Evolutionary conservation across 2,113 vertebrate genomes (phyloP).

Genomic region (Epinephelus cyanopodus): DNA sequence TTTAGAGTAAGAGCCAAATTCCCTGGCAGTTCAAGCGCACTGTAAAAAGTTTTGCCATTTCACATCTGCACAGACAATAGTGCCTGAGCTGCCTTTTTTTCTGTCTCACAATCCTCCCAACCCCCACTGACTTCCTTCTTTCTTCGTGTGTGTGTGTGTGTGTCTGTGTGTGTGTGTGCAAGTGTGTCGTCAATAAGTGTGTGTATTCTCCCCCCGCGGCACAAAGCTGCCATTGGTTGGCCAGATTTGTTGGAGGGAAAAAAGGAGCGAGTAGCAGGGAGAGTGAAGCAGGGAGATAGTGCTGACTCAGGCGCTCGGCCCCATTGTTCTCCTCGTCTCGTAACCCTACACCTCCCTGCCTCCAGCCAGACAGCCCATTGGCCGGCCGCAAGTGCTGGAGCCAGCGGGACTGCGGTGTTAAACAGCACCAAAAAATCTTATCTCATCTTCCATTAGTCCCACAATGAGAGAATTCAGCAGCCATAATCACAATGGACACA

Average conservation of each 20-base stretch:
- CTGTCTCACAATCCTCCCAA: conserved; percentile 53
- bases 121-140: conserved; percentile 75
- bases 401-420: conserved; percentile 77
- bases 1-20: background rate
- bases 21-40: background rate
- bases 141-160: conserved; percentile 30
- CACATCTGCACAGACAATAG: conserved; percentile 73
- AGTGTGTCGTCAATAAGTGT: conserved; percentile 28
- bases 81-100: conserved; percentile 30
- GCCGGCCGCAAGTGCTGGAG: conserved; percentile 74
- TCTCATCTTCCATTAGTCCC: conserved; percentile 78
- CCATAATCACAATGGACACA: conserved; percentile 66
- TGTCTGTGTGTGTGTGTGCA: conserved; percentile 26
- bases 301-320: conserved; percentile 80
- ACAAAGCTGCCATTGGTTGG: conserved; percentile 72
- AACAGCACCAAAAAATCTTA: conserved; percentile 78
- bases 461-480: conserved; percentile 76
- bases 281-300: conserved; percentile 65
- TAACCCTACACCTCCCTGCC: conserved; percentile 77
- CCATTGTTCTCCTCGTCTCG: conserved; percentile 77
- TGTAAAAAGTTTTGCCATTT: conserved; percentile 32
- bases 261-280: conserved; percentile 58
- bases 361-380: conserved; percentile 71
- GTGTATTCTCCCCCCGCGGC: conserved; percentile 62
- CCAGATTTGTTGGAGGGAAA: conserved; percentile 72